Percentiles rank a stretch among this genome's conserved stretches.
Evolutionary conservation across 1,140 invertebrate species (phyloP).

Genomic region (Megathymus violae): DNA sequence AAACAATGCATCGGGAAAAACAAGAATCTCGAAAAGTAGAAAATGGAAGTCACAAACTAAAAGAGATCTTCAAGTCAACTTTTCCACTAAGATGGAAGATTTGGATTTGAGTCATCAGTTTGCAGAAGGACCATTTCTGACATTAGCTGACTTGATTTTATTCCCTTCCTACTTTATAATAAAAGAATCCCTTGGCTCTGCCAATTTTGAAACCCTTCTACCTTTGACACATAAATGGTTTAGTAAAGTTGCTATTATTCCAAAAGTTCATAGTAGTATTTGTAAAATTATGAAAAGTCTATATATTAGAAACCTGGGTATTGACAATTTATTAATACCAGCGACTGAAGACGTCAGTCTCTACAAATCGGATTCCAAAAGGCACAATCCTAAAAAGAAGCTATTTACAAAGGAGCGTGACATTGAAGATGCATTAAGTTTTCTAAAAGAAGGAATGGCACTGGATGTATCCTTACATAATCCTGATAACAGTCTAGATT

Average conservation of each 20-base stretch:
- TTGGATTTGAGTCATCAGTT: conserved; percentile 88
- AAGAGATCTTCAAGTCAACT: conserved; percentile 60
- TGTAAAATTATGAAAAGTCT: conserved; percentile 47
- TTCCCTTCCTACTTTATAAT: conserved; percentile 89
- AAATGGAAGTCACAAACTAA: conserved; percentile 78
- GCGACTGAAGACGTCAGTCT: conserved; percentile 86
- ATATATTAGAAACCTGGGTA: conserved; percentile 26
- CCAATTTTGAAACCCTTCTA: conserved; percentile 82
- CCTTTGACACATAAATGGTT: conserved; percentile 89
- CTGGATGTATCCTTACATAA: conserved; percentile 65
- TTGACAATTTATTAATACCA: conserved; percentile 53
- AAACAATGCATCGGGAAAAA: conserved; percentile 33
- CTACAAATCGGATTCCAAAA: conserved; percentile 91
- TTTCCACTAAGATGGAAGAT: conserved; percentile 79
- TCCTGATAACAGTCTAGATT: conserved; percentile 68
- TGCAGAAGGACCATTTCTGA: conserved; percentile 93
- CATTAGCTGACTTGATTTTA: conserved; percentile 93
- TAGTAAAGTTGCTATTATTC: conserved; percentile 73
- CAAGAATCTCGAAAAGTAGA: conserved; percentile 67
- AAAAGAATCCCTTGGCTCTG: conserved; percentile 81
- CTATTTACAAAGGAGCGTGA: conserved; percentile 90
- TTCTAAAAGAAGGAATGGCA: conserved; percentile 63
- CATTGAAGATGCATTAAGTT: conserved; percentile 86
- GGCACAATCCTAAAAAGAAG: conserved; percentile 89
- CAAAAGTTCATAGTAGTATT: conserved; percentile 54